These are phyloP conservation scores for Zelleria hepariella DNA, from an alignment of 2,888 invertebrate genomes.

Conservation along the genomic window DNA sequence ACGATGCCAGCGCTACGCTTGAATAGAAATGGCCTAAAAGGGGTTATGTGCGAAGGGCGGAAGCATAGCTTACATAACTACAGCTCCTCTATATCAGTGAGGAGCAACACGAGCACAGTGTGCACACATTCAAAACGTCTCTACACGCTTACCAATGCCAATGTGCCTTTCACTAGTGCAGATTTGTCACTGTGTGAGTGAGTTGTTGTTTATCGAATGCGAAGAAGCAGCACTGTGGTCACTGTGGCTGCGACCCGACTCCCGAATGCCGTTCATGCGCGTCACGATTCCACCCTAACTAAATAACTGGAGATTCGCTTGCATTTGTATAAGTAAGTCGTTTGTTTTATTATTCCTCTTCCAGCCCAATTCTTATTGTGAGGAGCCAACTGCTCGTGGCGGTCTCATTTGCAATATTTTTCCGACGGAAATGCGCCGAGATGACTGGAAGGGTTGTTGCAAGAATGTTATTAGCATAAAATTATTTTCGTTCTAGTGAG, in stretches of 20 bases:
- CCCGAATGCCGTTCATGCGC: conserved; percentile 28
- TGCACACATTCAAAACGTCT: no score
- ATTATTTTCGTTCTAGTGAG: neutral
- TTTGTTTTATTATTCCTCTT: conserved; percentile 43
- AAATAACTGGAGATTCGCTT: conserved; percentile 34
- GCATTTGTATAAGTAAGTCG: conserved; percentile 41
- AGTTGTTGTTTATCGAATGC: neutral
- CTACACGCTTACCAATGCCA: no score
- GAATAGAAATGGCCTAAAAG: conserved; percentile 55
- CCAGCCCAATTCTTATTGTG: conserved; percentile 19
- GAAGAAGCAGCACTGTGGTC: conserved; percentile 4
- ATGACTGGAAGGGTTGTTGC: neutral
- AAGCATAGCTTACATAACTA: neutral
- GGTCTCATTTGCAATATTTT: conserved; percentile 11
- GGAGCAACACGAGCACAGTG: neutral
- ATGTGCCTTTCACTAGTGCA: neutral
- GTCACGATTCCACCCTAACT: conserved; percentile 39
- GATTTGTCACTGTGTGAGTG: neutral
- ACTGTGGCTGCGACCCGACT: conserved; percentile 17
- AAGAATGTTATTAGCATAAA: neutral
- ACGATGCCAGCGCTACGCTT: conserved; percentile 27
- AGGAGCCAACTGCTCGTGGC: conserved; percentile 10
- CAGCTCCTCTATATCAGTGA: neutral
- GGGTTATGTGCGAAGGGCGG: conserved; percentile 18
- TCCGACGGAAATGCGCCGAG: neutral